Conservation (phyloP, 2,888 invertebrate species). For the Gandaritis pyraliata region DNA sequence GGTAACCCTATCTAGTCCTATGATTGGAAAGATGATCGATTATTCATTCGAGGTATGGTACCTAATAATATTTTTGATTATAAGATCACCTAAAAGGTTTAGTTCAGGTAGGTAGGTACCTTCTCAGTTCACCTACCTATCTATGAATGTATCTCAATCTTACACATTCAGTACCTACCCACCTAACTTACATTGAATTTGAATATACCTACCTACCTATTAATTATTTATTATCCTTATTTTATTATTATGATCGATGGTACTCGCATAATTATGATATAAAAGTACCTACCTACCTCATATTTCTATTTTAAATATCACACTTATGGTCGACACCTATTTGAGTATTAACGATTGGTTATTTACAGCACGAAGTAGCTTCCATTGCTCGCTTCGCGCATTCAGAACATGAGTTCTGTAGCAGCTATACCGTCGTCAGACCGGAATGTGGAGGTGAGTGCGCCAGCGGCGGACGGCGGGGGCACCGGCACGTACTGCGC, state of each 20-base stretch:
- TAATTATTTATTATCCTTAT: constrained; percentile 35
- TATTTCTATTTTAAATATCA: constrained; percentile 55
- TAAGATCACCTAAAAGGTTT: too few species aligned
- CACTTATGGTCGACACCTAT: constrained; percentile 48
- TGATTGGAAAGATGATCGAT: too few species aligned
- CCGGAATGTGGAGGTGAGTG: constrained; percentile 65
- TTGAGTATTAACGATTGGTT: constrained; percentile 34
- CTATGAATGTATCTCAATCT: too few species aligned
- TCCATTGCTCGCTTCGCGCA: constrained; percentile 6
- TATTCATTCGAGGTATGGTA: too few species aligned
- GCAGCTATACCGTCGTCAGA: constrained; percentile 45
- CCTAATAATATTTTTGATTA: not conserved
- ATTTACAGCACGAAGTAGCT: constrained; percentile 12
- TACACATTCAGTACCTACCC: too few species aligned
- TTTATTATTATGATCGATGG: constrained; percentile 4
- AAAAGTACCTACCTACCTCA: not conserved
- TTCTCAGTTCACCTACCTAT: too few species aligned
- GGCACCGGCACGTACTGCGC: constrained; percentile 67
- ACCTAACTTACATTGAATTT: too few species aligned
- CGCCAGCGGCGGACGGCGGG: constrained; percentile 51
- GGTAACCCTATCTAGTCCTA: too few species aligned
- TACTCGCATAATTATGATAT: not conserved
- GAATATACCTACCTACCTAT: not conserved
- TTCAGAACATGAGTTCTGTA: constrained; percentile 57
- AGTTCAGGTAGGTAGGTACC: not conserved